These are phyloP conservation scores for Synanthedon vespiformis DNA, from an alignment of 2,888 invertebrate species.

Conservation along the genomic window DNA sequence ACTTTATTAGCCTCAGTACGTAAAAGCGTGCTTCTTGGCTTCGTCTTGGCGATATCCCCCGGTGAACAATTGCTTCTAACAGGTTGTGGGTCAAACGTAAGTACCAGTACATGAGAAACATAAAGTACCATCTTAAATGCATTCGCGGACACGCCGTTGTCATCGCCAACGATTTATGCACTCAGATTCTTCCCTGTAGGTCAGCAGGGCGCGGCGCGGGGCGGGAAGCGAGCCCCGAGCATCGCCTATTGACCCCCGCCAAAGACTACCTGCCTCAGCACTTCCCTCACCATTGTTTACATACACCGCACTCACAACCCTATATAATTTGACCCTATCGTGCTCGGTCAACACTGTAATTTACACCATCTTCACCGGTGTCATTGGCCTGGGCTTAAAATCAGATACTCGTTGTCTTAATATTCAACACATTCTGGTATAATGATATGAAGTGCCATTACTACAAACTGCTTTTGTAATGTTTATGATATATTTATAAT, in stretches of 20 bases:
- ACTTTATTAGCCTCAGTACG: no score
- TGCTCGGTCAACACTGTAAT: no score
- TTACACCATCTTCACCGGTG: no score
- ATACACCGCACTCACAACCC: conserved; percentile 24
- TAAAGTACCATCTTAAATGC: conserved; percentile 4
- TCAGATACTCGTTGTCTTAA: neutral
- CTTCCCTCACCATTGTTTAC: conserved; percentile 29
- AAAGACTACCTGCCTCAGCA: conserved; percentile 23
- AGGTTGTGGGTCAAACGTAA: neutral
- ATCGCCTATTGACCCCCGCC: conserved; percentile 28
- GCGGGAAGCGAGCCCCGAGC: conserved; percentile 19
- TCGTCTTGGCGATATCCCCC: no score
- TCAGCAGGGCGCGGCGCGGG: conserved; percentile 25
- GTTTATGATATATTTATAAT: no score
- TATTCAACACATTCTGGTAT: neutral
- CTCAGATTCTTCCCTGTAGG: conserved; percentile 22
- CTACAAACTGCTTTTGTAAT: no score
- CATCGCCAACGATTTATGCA: conserved; percentile 32
- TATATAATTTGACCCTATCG: conserved; percentile 19
- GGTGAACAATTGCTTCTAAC: neutral
- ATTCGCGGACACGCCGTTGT: conserved; percentile 17
- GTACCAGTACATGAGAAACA: neutral
- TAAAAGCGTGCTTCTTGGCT: no score
- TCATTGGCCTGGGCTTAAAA: no score
- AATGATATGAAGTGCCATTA: no score